Conservation (phyloP, 2,888 invertebrate species). For the Lacanobia wlatinum region DNA sequence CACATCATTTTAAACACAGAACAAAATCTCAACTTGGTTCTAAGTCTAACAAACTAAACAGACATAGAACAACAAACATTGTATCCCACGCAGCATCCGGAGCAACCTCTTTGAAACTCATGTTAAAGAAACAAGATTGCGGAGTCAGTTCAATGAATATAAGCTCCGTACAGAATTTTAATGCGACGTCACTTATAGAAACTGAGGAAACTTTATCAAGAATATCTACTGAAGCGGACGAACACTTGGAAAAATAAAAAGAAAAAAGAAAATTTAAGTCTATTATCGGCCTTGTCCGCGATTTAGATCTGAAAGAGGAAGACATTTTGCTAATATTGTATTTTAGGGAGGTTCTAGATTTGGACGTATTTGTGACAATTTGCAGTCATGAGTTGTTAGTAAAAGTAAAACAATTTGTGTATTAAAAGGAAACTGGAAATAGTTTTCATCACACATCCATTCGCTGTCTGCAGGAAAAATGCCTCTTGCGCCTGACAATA, state of each 20-base stretch:
- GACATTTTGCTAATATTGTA: conserved; percentile 35
- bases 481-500: conserved; percentile 12
- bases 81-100: conserved; percentile 24
- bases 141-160: conserved; percentile 63
- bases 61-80: conserved; percentile 24
- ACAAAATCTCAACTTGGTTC: not conserved
- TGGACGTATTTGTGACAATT: not conserved
- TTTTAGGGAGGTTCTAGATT: conserved; percentile 13
- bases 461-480: not conserved
- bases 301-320: conserved; percentile 44
- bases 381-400: not conserved
- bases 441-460: no score
- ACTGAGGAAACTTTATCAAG: conserved; percentile 64
- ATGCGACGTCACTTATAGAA: conserved; percentile 63
- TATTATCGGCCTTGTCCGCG: conserved; percentile 45
- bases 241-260: conserved; percentile 47
- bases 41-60: conserved; percentile 9
- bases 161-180: conserved; percentile 64
- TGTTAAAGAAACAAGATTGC: conserved; percentile 62
- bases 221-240: conserved; percentile 50
- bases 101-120: conserved; percentile 54
- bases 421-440: no score
- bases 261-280: conserved; percentile 60
- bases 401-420: not conserved
- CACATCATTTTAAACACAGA: not conserved